A percentile compares a stretch with the other conserved stretches of the same genome.
Conservation (phyloP, 2,113 vertebrate species). For the Lepus timidus region DNA sequence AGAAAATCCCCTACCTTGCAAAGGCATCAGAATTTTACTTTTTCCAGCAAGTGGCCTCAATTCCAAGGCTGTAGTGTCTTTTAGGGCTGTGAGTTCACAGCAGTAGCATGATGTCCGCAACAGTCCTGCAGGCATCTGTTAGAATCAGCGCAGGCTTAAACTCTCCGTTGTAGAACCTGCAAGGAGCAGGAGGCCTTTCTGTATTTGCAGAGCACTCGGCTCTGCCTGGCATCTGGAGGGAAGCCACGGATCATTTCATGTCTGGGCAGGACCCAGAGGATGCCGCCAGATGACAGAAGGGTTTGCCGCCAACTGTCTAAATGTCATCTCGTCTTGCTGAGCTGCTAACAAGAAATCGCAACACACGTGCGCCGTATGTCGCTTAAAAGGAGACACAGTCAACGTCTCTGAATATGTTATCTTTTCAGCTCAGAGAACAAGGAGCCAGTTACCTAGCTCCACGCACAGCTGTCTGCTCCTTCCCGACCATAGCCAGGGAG, state of each 20-base stretch:
- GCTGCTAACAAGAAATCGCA: background rate
- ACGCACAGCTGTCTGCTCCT: background rate
- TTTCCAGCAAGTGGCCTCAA: background rate
- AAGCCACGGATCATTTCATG: background rate
- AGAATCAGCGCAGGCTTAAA: background rate
- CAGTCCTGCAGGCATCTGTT: background rate
- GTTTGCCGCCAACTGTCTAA: background rate
- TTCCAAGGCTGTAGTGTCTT: background rate
- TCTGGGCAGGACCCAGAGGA: background rate
- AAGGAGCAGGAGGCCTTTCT: background rate
- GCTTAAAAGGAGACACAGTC: background rate
- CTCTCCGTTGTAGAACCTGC: background rate
- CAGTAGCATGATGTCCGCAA: background rate
- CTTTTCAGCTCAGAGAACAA: constrained; percentile 50
- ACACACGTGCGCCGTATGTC: background rate
- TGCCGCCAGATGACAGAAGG: background rate
- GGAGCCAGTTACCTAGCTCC: constrained; percentile 35
- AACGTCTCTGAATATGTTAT: background rate
- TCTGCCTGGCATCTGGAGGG: background rate
- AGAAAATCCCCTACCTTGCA: background rate
- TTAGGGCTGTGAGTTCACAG: background rate
- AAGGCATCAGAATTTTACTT: background rate
- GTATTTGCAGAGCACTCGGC: background rate
- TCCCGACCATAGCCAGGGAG: constrained; percentile 29
- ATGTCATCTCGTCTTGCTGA: background rate